phyloP scores from a whole-genome alignment of 1,140 invertebrate genomes.

The Polypedilum pembai region DNA sequence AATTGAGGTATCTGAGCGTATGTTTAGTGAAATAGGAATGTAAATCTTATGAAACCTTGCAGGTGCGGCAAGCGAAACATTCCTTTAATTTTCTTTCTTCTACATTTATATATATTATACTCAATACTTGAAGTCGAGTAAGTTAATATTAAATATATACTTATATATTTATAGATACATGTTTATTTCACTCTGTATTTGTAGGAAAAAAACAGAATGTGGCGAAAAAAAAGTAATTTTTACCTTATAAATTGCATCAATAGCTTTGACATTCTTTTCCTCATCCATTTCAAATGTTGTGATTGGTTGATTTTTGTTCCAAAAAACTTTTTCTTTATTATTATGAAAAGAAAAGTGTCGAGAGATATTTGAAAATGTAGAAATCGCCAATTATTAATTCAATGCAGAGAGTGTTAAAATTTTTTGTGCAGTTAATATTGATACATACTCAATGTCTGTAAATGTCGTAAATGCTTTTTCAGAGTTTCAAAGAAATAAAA shows the following conservation, averaged over 20 bases:
- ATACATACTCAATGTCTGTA: background rate
- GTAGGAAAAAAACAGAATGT: too few relatives aligned
- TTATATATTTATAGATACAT: background rate
- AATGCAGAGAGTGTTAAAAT: slow-evolving; percentile 2
- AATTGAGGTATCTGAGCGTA: background rate
- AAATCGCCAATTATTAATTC: background rate
- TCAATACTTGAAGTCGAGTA: too few relatives aligned
- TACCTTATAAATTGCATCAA: slow-evolving; percentile 26
- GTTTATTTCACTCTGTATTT: background rate
- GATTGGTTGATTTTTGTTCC: too few relatives aligned
- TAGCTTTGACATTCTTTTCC: slow-evolving; percentile 3
- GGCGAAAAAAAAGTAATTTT: background rate
- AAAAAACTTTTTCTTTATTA: background rate
- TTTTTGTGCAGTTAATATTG: background rate
- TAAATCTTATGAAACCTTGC: slow-evolving; percentile 28
- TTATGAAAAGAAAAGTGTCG: background rate
- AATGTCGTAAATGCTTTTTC: background rate
- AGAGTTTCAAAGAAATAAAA: too few relatives aligned
- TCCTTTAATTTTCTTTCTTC: slow-evolving; percentile 19
- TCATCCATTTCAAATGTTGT: background rate
- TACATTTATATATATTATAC: background rate
- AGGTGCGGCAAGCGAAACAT: slow-evolving; percentile 23
- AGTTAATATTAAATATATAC: background rate
- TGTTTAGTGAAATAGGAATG: slow-evolving; percentile 12
- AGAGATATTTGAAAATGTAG: background rate